Evolutionary conservation across 2,888 invertebrate genomes (phyloP).

Genomic region (Drosophila multiciliata): DNA sequence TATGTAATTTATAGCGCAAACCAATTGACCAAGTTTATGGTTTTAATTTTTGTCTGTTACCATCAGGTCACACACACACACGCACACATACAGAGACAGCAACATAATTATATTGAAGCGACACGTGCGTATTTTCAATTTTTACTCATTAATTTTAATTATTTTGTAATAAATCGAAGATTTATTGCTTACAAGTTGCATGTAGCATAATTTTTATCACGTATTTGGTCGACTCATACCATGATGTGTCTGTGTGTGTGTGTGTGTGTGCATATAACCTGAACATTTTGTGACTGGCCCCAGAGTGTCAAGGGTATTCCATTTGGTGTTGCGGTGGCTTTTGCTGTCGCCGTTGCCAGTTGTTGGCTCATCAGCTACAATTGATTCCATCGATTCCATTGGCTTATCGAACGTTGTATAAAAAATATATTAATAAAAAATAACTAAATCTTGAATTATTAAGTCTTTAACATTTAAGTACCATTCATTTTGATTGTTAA

Average conservation of each 20-base stretch:
- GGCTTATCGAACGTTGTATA: not conserved
- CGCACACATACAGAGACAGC: conserved; percentile 13
- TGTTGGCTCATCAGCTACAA: conserved; percentile 26
- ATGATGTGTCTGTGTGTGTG: not conserved
- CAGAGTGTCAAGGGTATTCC: conserved; percentile 41
- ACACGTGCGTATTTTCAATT: conserved; percentile 77
- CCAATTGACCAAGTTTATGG: conserved; percentile 71
- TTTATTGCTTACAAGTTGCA: conserved; percentile 76
- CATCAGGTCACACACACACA: conserved; percentile 16
- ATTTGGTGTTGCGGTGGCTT: conserved; percentile 39
- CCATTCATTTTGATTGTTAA: not conserved
- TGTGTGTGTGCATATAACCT: conserved; percentile 8
- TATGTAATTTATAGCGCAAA: conserved; percentile 49
- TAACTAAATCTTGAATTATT: no score
- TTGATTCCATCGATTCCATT: conserved; percentile 5
- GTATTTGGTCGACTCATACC: conserved; percentile 39
- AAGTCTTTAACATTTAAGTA: not conserved
- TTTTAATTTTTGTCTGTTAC: conserved; percentile 58
- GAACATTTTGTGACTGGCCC: conserved; percentile 12
- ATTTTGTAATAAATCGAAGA: conserved; percentile 80
- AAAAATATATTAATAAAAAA: not conserved
- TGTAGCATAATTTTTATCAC: conserved; percentile 75
- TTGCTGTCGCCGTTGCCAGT: conserved; percentile 24
- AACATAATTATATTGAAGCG: conserved; percentile 36
- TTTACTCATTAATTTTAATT: conserved; percentile 80